phyloP scores from a whole-genome alignment of 2,888 invertebrate genomes.

The Cantharis flavilabris region DNA sequence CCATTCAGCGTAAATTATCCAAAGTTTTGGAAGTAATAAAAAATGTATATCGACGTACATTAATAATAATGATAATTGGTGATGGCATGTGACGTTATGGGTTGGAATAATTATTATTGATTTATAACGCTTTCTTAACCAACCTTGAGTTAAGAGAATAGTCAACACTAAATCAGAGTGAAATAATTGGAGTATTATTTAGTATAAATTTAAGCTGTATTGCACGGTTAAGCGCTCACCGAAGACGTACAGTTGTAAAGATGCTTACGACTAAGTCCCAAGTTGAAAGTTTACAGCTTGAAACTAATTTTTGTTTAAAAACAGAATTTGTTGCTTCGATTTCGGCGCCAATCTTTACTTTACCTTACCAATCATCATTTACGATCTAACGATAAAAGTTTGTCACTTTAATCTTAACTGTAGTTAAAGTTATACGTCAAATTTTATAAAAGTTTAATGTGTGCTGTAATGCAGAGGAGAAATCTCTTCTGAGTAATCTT shows the following conservation, averaged over 20 bases:
- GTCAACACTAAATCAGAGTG: not conserved
- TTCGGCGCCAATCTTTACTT: too few species aligned
- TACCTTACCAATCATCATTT: too few species aligned
- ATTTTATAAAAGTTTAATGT: too few species aligned
- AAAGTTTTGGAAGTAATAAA: not conserved
- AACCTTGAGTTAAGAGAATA: not conserved
- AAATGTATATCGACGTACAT: not conserved
- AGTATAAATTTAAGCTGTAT: not conserved
- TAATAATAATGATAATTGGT: not conserved
- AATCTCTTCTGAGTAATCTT: too few species aligned
- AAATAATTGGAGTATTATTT: not conserved
- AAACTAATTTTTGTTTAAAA: too few species aligned
- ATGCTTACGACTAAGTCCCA: too few species aligned
- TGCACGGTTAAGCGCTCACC: not conserved
- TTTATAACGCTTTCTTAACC: not conserved
- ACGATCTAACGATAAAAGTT: too few species aligned
- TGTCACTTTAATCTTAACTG: too few species aligned
- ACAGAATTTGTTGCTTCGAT: too few species aligned
- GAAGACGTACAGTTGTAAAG: not conserved
- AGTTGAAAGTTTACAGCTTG: too few species aligned
- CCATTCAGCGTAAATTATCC: not conserved
- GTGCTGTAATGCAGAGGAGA: too few species aligned
- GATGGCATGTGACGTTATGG: not conserved
- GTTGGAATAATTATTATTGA: not conserved
- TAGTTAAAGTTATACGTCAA: too few species aligned